Conservation (phyloP, 2,888 invertebrate species). For the Drosophila meridiana region DNA sequence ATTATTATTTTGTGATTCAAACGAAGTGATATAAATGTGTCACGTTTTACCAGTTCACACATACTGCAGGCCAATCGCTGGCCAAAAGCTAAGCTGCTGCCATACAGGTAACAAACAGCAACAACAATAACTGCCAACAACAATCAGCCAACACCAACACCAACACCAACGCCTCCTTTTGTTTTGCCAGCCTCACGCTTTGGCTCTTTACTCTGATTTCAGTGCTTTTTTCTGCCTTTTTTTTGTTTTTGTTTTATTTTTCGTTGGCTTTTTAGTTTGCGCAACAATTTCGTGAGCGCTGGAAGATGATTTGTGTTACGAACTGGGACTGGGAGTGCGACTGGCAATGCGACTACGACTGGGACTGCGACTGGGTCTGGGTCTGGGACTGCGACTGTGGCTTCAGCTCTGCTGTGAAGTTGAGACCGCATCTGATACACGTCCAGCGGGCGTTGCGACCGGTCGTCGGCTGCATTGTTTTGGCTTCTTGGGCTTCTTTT, state of each 20-base stretch:
- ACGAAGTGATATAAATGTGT: conserved; percentile 85
- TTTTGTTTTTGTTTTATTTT: conserved; percentile 42
- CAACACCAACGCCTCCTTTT: conserved; percentile 81
- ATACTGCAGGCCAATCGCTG: conserved; percentile 76
- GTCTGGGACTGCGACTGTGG: conserved; percentile 21
- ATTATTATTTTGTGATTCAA: conserved; percentile 83
- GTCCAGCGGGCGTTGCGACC: conserved; percentile 79
- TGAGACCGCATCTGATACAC: conserved; percentile 77
- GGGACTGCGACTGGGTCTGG: conserved; percentile 43
- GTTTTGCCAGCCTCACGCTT: conserved; percentile 79
- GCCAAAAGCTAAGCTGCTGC: conserved; percentile 46
- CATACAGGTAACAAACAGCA: conserved; percentile 71
- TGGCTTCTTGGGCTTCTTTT: conserved; percentile 37
- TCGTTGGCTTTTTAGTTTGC: conserved; percentile 73
- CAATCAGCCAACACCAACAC: conserved; percentile 80
- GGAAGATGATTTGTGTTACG: conserved; percentile 83
- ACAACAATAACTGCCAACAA: conserved; percentile 48
- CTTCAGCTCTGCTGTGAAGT: conserved; percentile 34
- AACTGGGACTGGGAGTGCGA: conserved; percentile 60
- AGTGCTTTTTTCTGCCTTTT: conserved; percentile 17
- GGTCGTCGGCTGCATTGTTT: conserved; percentile 72
- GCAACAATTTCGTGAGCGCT: conserved; percentile 84
- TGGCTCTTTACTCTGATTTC: conserved; percentile 79
- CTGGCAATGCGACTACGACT: conserved; percentile 35
- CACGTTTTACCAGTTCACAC: conserved; percentile 85